Evolutionary conservation across 2,888 invertebrate genomes (phyloP), one percentile per base, ranked within the genome.

Genomic region (Apotomis turbidana): DNA sequence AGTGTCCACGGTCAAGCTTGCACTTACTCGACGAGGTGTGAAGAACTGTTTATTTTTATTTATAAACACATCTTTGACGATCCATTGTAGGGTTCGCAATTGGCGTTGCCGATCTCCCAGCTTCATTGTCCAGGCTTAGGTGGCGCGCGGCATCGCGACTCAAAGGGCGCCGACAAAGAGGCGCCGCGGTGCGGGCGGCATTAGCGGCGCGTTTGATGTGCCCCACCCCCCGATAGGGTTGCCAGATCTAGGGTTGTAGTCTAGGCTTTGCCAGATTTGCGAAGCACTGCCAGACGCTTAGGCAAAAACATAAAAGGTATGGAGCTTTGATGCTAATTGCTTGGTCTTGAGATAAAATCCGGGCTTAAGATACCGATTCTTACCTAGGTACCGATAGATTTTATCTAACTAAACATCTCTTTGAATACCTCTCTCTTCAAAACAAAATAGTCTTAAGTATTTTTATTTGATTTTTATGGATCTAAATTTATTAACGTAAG

Each of bases 111-210:
- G 63, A 72, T 68, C 68, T 61, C 62, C 60, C 63, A 49, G 62
- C 69, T 57, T 69, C 62, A 74, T 69, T 69, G 74, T 74, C 71
- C 68, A 72, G 68, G 80, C 78, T 81, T 83, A 84, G 86, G 85
- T 82, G 85, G 85, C 84, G 83, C 70, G 81, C 79, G 82, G 84
- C 88, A 88, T 89, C 85, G 84, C 83, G 82, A 84, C 86, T 91
- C 92, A 93, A 92, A 93, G 92, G 92, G 84, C 80, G 91, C 93
- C 93, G 93, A 92, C 93, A 93, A 93, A 93, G 93, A 81, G 85
- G 76, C 78, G 84, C 81, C 87, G 89, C 86, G 85, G 88, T 87
- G 87, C 90, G 90, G 90, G 89, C 90, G 91, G 91, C 87, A 90
- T 91, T 91, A 91, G 91, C 90, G 91, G 90, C 78, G 88, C 89